Percentiles rank a stretch among this genome's conserved stretches.
These are phyloP conservation scores for Phalacrocorax pelagicus DNA, from an alignment of 2,113 vertebrate species.

Conservation along the genomic window DNA sequence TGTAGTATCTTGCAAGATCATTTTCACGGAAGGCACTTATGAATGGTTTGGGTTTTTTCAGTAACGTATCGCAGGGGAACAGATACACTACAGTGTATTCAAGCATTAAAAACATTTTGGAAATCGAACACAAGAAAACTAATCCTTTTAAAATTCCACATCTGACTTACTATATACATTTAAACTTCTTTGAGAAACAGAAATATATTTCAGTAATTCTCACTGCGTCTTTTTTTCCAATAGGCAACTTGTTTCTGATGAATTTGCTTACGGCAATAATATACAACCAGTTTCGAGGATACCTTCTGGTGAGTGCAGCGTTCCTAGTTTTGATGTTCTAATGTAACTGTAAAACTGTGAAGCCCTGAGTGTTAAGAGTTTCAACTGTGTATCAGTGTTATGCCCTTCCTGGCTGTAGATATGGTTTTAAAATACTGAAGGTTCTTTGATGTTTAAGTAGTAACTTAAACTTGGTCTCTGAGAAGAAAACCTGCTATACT, in stretches of 20 bases:
- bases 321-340: background rate
- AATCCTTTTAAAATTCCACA: background rate
- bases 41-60: background rate
- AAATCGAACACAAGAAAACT: background rate
- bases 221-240: background rate
- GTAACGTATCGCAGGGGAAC: background rate
- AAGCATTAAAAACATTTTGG: background rate
- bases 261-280: slow-evolving; percentile 96
- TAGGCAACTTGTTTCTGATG: slow-evolving; percentile 96
- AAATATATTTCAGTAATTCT: background rate
- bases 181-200: background rate
- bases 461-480: background rate
- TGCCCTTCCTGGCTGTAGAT: background rate
- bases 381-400: background rate
- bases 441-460: background rate
- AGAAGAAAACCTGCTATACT: background rate
- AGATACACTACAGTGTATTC: background rate
- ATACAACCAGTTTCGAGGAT: slow-evolving; percentile 98
- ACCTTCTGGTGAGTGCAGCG: slow-evolving; percentile 86
- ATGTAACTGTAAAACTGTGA: background rate
- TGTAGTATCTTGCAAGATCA: background rate
- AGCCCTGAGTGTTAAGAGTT: background rate
- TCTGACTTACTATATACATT: background rate
- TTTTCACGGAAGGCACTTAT: background rate
- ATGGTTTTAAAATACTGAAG: background rate